Base-by-base conservation (phyloP, 2,888 invertebrate species). In the Diplazon laetatorius region DNA sequence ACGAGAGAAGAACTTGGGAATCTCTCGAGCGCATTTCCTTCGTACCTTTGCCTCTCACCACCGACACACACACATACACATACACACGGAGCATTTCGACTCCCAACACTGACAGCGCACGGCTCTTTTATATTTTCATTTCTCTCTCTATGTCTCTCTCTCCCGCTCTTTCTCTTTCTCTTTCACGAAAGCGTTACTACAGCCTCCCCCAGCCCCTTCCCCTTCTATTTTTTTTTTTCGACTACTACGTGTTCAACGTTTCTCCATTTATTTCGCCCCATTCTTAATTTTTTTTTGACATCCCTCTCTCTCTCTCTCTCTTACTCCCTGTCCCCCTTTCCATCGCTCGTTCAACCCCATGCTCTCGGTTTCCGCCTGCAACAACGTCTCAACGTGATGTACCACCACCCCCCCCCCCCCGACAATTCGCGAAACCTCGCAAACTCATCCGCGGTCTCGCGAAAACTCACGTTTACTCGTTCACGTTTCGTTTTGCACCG, bases 71-170 rank as follows among this genome's bases (percentile, higher is more conserved):
- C n/a, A n/a, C n/a, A n/a, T n/a, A n/a, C n/a, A n/a, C n/a, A n/a
- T n/a, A n/a, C n/a, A n/a, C n/a, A 55, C 30, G 2, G 9, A 10
- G 35, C 30, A 10, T 55, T 35, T 55, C 18, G 35, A n/a, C 14
- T 55, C 35, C 30, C 30, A 30, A 14, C 55, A 55, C 55, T 30
- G 55, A 2, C 4, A 30, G 6, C 14, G 35, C 55, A 55, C 55
- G 35, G 16, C 60, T 65, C 44, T 62, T 57, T 70, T 76, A 60
- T 76, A 79, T 76, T 76, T 72, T 76, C 59, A 76, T 73, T 76
- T 50, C 48, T 30, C 55, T 35, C 55, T n/a, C n/a, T n/a, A n/a
- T n/a, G n/a, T n/a, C n/a, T n/a, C n/a, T n/a, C n/a, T n/a, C n/a
- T n/a, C n/a, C n/a, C n/a, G n/a, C n/a, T n/a, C n/a, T n/a, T n/a